Evolutionary conservation across 2,888 invertebrate genomes (phyloP).

Genomic region (Mesorhabditis spiculigera): DNA sequence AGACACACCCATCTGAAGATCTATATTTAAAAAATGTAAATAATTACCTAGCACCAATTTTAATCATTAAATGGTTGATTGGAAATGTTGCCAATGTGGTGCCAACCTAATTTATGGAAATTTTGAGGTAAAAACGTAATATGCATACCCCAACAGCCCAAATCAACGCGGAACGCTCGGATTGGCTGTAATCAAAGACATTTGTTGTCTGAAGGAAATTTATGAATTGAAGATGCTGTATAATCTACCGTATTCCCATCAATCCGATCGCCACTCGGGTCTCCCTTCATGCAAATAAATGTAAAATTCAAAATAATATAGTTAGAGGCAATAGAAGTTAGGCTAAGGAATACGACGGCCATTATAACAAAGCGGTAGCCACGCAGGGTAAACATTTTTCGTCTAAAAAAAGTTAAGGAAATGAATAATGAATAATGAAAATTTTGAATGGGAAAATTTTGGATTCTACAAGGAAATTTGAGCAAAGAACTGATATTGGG

Average conservation of each 20-base stretch:
- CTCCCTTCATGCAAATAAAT: slow-evolving; percentile 2
- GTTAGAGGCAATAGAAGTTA: background rate
- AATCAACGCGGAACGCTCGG: background rate
- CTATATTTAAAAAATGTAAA: no score
- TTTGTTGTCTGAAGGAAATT: background rate
- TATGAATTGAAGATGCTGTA: background rate
- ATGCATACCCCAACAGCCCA: background rate
- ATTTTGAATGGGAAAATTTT: no score
- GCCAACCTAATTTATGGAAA: background rate
- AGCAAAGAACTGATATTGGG: no score
- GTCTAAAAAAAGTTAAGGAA: no score
- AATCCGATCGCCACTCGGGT: background rate
- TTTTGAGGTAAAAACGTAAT: background rate
- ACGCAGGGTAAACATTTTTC: background rate
- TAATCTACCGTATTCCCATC: background rate
- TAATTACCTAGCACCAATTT: background rate
- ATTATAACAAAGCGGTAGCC: background rate
- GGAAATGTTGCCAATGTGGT: background rate
- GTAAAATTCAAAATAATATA: background rate
- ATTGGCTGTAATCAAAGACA: background rate
- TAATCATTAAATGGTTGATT: slow-evolving; percentile 3
- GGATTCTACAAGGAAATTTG: no score
- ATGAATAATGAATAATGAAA: no score
- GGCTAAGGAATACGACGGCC: background rate
- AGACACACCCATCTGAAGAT: background rate